Evolutionary conservation across 2,113 vertebrate species (phyloP).

Genomic region (Thinocorus orbignyianus): DNA sequence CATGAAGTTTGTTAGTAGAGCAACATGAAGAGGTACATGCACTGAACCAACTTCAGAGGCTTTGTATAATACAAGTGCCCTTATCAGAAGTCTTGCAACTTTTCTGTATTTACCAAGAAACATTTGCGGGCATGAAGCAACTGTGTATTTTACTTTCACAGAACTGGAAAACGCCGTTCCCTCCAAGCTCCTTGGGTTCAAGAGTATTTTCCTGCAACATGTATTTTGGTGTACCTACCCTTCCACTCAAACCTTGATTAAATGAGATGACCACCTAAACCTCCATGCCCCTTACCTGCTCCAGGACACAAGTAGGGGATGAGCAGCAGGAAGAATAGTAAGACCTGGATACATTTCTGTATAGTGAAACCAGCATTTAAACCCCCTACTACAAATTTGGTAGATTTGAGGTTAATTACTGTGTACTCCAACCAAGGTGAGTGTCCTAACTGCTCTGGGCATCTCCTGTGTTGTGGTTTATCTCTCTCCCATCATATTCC

Average conservation of each 20-base stretch:
- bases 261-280: neutral
- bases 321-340: neutral
- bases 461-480: neutral
- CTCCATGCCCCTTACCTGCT: neutral
- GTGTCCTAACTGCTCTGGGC: neutral
- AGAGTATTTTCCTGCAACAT: neutral
- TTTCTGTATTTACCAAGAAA: neutral
- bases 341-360: rapidly evolving
- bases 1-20: neutral
- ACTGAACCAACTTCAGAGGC: neutral
- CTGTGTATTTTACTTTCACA: neutral
- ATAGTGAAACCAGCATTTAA: neutral
- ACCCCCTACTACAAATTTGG: neutral
- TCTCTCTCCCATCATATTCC: neutral
- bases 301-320: neutral
- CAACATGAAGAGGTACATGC: neutral
- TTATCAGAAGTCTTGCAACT: neutral
- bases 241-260: neutral
- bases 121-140: neutral
- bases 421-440: neutral
- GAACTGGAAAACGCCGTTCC: neutral
- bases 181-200: neutral
- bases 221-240: neutral
- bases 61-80: neutral
- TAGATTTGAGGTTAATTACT: neutral